phyloP scores from a whole-genome alignment of 1,140 invertebrate genomes.

The Anthonomus grandis region DNA sequence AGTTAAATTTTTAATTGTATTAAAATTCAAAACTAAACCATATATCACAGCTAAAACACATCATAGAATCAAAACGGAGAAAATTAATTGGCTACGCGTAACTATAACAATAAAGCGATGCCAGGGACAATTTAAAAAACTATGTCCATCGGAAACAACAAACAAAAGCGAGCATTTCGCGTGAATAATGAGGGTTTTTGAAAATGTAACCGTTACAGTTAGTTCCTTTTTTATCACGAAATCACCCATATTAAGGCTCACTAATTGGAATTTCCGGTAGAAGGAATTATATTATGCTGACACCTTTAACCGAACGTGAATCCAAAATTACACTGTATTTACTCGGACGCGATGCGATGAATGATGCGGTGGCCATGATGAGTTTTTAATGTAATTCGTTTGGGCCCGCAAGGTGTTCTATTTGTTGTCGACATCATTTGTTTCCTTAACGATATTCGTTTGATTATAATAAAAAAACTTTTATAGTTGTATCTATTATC shows the following conservation, averaged over 20 bases:
- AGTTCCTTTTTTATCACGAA: constrained; percentile 17
- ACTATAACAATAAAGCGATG: constrained; percentile 16
- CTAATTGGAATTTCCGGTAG: constrained; percentile 22
- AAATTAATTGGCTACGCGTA: constrained; percentile 22
- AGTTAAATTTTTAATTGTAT: too few relatives aligned
- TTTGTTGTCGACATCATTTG: too few relatives aligned
- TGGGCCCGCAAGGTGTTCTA: too few relatives aligned
- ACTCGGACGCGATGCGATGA: constrained; percentile 9
- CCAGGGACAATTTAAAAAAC: constrained; percentile 19
- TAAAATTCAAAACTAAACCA: too few relatives aligned
- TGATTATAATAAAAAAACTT: too few relatives aligned
- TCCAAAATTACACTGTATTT: constrained; percentile 19
- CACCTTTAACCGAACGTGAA: constrained; percentile 20
- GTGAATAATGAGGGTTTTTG: constrained; percentile 24
- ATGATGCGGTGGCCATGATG: too few relatives aligned
- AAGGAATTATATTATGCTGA: constrained; percentile 16
- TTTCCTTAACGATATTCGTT: too few relatives aligned
- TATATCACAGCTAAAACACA: too few relatives aligned
- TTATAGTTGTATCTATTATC: too few relatives aligned
- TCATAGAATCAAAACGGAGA: too few relatives aligned
- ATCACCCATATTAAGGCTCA: constrained; percentile 15
- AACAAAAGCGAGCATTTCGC: constrained; percentile 20
- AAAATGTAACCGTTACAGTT: constrained; percentile 21
- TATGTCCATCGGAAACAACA: constrained; percentile 19
- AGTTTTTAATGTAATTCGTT: constrained; percentile 21